Evolutionary conservation across 2,888 invertebrate genomes (phyloP), one percentile per base, ranked within the genome.

Genomic region (Cantharis rufa): DNA sequence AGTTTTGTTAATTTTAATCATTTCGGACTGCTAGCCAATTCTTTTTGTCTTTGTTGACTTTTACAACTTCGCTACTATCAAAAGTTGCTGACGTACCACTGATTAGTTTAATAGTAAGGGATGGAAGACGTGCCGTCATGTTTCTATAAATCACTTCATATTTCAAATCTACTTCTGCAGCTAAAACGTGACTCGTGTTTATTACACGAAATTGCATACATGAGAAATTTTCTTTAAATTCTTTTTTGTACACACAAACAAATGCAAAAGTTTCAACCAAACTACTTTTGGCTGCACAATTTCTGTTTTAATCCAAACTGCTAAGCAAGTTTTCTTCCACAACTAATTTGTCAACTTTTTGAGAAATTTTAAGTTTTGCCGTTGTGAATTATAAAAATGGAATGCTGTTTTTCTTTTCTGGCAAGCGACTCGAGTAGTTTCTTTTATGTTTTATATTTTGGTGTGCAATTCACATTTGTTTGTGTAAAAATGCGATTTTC

Each of bases 71-170:
- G 48, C 48, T 82, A 82, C 78, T 78, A 76, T 78, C 79, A 73
- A 78, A 82, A 82, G 80, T 81, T 81, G 82, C 82, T 82, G 82
- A 82, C 82, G 80, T 80, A 80, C 48, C 48, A n/a, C 80, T 81
- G 82, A 81, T 82, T 82, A 82, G 81, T 82, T 82, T 80, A 81
- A 82, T 80, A 79, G 82, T 82, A 82, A 82, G 82, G 80, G 81
- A 81, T 80, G 79, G 77, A 79, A 79, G 79, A 82, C 82, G 82
- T 82, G 82, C 78, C 70, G 79, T 78, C 79, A 66, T 80, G 74
- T 80, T 76, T 78, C 72, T 76, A 61, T 69, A 78, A 79, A 76
- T 80, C 74, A 74, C 74, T 78, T 72, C 77, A 77, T 78, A 79
- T 77, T 78, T 77, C 69, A 76, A 74, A 76, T 76, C 74, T 76